These are phyloP conservation scores for Parasteatoda lunata DNA, from an alignment of 2,888 invertebrate genomes.

Conservation along the genomic window DNA sequence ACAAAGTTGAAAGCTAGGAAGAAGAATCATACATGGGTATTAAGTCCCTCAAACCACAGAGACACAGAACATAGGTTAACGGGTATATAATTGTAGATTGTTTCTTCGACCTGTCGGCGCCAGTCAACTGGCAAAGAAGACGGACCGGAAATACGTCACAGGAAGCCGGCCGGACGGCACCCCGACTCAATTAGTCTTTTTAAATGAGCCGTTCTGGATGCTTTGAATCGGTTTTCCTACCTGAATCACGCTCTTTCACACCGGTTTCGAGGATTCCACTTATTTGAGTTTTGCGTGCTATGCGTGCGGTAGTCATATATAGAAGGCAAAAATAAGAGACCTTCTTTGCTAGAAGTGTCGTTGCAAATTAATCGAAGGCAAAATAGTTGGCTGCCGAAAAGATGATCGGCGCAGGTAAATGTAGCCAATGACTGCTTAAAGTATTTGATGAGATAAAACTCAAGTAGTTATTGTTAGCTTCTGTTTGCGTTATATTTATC, in stretches of 20 bases:
- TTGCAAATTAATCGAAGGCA: too few relatives aligned
- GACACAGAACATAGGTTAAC: constrained; percentile 15
- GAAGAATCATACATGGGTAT: constrained; percentile 3
- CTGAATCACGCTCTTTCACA: not conserved
- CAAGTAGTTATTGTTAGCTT: too few relatives aligned
- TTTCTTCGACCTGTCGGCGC: constrained; percentile 17
- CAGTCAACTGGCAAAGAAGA: not conserved
- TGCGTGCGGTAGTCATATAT: not conserved
- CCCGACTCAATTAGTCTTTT: constrained; percentile 30
- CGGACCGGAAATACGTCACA: constrained; percentile 55
- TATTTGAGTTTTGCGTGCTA: not conserved
- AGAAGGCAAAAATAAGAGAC: too few relatives aligned
- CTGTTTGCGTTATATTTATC: too few relatives aligned
- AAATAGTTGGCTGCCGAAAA: too few relatives aligned
- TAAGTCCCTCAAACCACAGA: not conserved
- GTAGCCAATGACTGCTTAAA: too few relatives aligned
- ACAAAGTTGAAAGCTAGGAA: not conserved
- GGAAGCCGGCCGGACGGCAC: constrained; percentile 37
- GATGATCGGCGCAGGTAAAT: too few relatives aligned
- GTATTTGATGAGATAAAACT: too few relatives aligned
- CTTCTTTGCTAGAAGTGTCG: too few relatives aligned
- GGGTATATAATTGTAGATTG: constrained; percentile 36
- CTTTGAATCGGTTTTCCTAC: not conserved
- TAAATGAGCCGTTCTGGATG: constrained; percentile 37
- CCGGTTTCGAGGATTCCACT: not conserved